Evolutionary conservation across 2,888 invertebrate genomes (phyloP).

Genomic region (Torymus auratus): DNA sequence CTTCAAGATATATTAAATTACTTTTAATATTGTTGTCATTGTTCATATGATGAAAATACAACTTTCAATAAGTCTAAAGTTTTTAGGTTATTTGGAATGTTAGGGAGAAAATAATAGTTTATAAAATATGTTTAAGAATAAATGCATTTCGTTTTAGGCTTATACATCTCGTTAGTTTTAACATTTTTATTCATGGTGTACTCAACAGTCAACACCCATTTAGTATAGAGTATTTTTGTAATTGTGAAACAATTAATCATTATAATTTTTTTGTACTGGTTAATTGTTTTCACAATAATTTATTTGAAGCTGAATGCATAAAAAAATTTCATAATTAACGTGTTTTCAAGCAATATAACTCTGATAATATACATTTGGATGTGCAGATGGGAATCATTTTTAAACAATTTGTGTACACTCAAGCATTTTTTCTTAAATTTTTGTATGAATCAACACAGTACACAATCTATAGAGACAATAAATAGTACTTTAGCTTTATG

Average conservation of each 20-base stretch:
- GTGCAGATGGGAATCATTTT: slow-evolving; percentile 49
- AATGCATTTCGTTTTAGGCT: slow-evolving; percentile 54
- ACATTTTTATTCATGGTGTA: slow-evolving; percentile 44
- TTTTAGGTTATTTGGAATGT: background rate
- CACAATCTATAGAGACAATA: slow-evolving; percentile 55
- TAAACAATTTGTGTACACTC: slow-evolving; percentile 41
- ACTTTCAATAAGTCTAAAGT: background rate
- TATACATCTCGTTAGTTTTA: slow-evolving; percentile 52
- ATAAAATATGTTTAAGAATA: slow-evolving; percentile 55
- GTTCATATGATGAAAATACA: no score
- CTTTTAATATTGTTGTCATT: background rate
- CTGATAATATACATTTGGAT: slow-evolving; percentile 50
- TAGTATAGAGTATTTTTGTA: slow-evolving; percentile 28
- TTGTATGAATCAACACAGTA: slow-evolving; percentile 51
- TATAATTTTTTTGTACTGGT: slow-evolving; percentile 18
- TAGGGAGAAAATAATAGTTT: slow-evolving; percentile 27
- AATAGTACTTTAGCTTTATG: slow-evolving; percentile 44
- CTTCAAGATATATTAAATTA: no score
- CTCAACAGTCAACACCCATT: slow-evolving; percentile 26
- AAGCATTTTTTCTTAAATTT: slow-evolving; percentile 47
- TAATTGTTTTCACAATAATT: slow-evolving; percentile 26
- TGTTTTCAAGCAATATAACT: slow-evolving; percentile 36
- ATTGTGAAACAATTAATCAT: slow-evolving; percentile 38
- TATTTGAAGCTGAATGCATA: slow-evolving; percentile 48
- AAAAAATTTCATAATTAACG: slow-evolving; percentile 50